A percentile compares a stretch with the other conserved stretches of the same genome.
phyloP scores from a whole-genome alignment of 2,888 invertebrate genomes.

The Andrena trimmerana region DNA sequence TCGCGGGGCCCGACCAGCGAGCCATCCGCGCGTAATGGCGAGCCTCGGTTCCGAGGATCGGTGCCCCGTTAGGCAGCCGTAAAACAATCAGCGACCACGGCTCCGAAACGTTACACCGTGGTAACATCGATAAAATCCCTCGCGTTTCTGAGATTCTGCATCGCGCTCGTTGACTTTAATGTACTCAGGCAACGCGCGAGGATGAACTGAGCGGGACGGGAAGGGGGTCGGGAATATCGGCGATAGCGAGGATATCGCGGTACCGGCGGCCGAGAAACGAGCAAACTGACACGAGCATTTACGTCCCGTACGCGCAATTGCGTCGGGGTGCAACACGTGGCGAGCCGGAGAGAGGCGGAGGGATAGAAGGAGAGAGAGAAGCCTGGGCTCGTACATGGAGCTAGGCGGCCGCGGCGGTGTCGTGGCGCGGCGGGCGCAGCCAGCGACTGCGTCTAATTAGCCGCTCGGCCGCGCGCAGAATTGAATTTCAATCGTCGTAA shows the following conservation, averaged over 20 bases:
- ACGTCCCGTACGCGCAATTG: constrained; percentile 59
- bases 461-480: constrained; percentile 78
- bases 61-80: constrained; percentile 23
- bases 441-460: constrained; percentile 79
- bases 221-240: neutral
- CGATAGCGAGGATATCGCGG: constrained; percentile 16
- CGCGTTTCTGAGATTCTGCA: constrained; percentile 45
- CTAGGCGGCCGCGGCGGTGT: neutral
- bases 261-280: constrained; percentile 29
- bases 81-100: constrained; percentile 47
- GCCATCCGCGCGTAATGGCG: constrained; percentile 16
- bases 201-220: neutral
- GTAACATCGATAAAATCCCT: constrained; percentile 34
- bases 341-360: constrained; percentile 16
- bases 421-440: constrained; percentile 53
- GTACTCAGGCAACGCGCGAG: constrained; percentile 7
- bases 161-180: constrained; percentile 40
- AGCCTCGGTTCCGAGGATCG: constrained; percentile 9
- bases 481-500: constrained; percentile 83
- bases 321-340: constrained; percentile 66
- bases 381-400: neutral
- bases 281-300: constrained; percentile 44
- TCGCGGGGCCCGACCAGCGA: neutral
- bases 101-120: constrained; percentile 32
- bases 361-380: too few species aligned